These are phyloP conservation scores for Lepidurus arcticus DNA, from an alignment of 1,140 invertebrate species.

Conservation along the genomic window DNA sequence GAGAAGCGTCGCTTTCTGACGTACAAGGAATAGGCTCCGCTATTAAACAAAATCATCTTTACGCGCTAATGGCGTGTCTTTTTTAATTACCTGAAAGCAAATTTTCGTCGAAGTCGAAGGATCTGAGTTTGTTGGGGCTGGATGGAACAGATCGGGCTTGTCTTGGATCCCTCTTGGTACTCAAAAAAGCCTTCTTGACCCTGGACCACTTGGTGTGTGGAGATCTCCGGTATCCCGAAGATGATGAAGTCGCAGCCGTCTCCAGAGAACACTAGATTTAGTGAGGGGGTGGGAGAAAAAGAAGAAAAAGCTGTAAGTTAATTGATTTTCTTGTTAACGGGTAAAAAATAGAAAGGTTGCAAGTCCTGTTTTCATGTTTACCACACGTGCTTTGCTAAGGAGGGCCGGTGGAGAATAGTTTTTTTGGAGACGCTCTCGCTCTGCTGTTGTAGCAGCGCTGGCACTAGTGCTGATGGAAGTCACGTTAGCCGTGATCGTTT, in stretches of 20 bases:
- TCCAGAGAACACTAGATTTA: neutral
- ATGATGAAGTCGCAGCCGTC: neutral
- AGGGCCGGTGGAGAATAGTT: neutral
- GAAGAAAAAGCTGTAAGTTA: neutral
- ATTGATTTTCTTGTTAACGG: neutral
- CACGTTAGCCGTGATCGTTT: neutral
- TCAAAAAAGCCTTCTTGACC: conserved; percentile 64
- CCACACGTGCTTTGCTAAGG: neutral
- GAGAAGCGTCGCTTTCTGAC: neutral
- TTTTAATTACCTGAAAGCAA: neutral
- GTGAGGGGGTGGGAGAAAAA: neutral
- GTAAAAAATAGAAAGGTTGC: neutral
- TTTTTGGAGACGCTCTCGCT: conserved; percentile 8
- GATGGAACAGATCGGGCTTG: conserved; percentile 54
- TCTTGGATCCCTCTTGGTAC: conserved; percentile 26
- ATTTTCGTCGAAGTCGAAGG: conserved; percentile 33
- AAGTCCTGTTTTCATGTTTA: neutral
- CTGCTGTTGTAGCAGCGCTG: neutral
- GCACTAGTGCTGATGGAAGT: neutral
- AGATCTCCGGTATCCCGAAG: conserved; percentile 28
- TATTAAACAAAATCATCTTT: neutral
- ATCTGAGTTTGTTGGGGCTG: conserved; percentile 50
- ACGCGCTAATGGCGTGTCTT: no score
- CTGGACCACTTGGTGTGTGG: conserved; percentile 59
- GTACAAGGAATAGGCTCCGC: neutral